Conservation (phyloP, 2,888 invertebrate species). For the Acronicta psi region DNA sequence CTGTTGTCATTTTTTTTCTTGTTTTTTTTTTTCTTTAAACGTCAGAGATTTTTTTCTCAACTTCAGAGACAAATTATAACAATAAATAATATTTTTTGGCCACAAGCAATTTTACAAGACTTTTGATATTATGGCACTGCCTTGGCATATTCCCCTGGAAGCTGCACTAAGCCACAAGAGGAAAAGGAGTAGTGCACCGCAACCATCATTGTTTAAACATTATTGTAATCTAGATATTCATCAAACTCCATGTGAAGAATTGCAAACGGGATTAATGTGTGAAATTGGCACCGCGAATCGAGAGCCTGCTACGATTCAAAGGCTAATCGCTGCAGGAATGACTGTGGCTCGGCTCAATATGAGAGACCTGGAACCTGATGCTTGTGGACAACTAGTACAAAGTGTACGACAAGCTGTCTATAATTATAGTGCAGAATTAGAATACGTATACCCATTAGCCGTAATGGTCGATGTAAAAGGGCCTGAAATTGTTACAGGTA, state of each 20-base stretch:
- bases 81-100: background rate
- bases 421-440: conserved; percentile 83
- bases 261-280: conserved; percentile 84
- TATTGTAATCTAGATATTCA: conserved; percentile 76
- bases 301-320: conserved; percentile 79
- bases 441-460: conserved; percentile 85
- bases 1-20: too few relatives aligned
- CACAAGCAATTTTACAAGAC: background rate
- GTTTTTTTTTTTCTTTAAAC: too few relatives aligned
- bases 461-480: conserved; percentile 79
- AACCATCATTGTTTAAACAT: conserved; percentile 75
- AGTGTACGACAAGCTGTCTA: conserved; percentile 84
- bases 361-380: conserved; percentile 79
- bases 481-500: conserved; percentile 82
- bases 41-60: too few relatives aligned
- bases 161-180: conserved; percentile 64
- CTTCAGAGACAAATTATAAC: background rate
- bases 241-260: conserved; percentile 78
- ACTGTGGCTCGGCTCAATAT: conserved; percentile 83
- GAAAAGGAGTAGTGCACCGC: conserved; percentile 53
- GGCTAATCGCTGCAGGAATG: conserved; percentile 84
- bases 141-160: conserved; percentile 84
- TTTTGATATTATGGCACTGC: conserved; percentile 71
- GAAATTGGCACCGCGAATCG: conserved; percentile 78
- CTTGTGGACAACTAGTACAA: conserved; percentile 80